phyloP scores from a whole-genome alignment of 2,113 vertebrate species.

The Nannobrachium achirus region DNA sequence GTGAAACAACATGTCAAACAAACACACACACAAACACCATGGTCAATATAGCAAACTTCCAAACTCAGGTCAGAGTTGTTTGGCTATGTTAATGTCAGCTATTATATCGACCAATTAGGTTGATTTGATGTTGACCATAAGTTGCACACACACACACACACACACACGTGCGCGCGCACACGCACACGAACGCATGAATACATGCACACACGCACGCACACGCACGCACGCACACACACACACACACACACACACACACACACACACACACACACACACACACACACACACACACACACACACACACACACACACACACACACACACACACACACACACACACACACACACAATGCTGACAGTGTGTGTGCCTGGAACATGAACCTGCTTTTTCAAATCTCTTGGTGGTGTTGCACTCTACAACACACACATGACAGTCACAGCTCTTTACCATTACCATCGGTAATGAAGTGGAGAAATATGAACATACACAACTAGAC shows the following conservation, averaged over 20 bases:
- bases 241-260: neutral
- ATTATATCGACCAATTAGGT: too few relatives aligned
- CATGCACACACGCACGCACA: neutral
- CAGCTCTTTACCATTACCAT: constrained; percentile 8
- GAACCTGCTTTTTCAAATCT: neutral
- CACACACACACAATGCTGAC: neutral
- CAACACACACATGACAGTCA: neutral
- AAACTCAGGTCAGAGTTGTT: too few relatives aligned
- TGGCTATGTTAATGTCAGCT: too few relatives aligned
- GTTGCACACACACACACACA: too few relatives aligned
- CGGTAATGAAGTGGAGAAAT: constrained; percentile 17
- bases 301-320: too few relatives aligned
- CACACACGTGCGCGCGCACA: too few relatives aligned
- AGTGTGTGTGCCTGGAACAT: neutral
- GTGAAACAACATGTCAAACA: neutral
- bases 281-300: too few relatives aligned
- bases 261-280: too few relatives aligned
- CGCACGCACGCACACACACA: neutral
- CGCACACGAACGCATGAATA: too few relatives aligned
- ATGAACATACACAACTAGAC: too few relatives aligned
- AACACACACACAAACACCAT: neutral
- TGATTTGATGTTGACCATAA: too few relatives aligned
- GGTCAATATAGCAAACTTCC: neutral
- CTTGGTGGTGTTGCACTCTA: neutral
- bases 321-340: too few relatives aligned